A percentile compares a stretch with the other conserved stretches of the same genome.
These are phyloP conservation scores for Trematomus bernacchii DNA, from an alignment of 2,797 vertebrate species.

Conservation along the genomic window DNA sequence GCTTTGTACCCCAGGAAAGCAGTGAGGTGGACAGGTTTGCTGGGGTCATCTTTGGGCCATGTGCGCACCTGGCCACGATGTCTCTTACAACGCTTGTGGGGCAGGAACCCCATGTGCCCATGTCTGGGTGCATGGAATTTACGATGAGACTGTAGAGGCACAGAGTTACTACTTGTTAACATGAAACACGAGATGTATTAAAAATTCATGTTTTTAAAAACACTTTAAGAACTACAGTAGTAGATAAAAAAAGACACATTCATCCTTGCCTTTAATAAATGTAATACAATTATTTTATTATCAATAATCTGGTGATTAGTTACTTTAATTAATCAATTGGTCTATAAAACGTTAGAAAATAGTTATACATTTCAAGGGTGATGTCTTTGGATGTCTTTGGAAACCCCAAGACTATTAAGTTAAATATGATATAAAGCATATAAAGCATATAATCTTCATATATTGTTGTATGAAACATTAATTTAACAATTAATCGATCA, in stretches of 20 bases:
- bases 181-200: not conserved
- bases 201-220: not conserved
- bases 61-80: conserved; percentile 91
- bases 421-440: too few relatives aligned
- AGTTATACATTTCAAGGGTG: too few relatives aligned
- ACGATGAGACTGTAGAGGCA: conserved; percentile 89
- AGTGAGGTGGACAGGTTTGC: conserved; percentile 91
- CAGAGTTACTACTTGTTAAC: not conserved
- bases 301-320: too few relatives aligned
- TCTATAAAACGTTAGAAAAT: too few relatives aligned
- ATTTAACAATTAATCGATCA: too few relatives aligned
- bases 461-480: too few relatives aligned
- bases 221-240: not conserved
- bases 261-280: not conserved
- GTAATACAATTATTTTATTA: not conserved
- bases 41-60: conserved; percentile 93
- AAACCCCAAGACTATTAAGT: too few relatives aligned
- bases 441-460: too few relatives aligned
- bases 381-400: too few relatives aligned
- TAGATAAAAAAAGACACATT: not conserved
- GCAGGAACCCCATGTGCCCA: conserved; percentile 94
- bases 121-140: conserved; percentile 96
- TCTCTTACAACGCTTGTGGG: conserved; percentile 88
- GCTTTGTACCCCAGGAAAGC: conserved; percentile 97
- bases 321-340: too few relatives aligned